Conservation (phyloP, 2,113 vertebrate genomes). For the Daphoenositta chrysoptera region DNA sequence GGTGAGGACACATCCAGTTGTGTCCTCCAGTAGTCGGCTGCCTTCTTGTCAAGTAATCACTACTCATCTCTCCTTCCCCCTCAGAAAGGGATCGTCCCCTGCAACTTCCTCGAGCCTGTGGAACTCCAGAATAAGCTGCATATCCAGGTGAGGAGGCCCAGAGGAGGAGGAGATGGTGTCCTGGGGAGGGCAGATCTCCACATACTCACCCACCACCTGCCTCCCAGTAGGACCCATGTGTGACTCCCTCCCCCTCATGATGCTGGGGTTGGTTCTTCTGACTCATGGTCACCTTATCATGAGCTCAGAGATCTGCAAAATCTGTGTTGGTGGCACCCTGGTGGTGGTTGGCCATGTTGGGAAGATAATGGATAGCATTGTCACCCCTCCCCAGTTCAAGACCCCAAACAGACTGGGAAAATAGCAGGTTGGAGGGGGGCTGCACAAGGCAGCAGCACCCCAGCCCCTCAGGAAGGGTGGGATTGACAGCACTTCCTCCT, state of each 20-base stretch:
- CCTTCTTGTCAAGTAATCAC: neutral
- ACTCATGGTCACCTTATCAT: neutral
- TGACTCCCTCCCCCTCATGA: neutral
- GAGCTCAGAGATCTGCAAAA: neutral
- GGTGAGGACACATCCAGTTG: neutral
- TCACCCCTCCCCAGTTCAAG: neutral
- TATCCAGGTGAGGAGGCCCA: conserved; percentile 67
- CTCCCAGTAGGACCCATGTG: neutral
- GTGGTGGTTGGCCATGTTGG: neutral
- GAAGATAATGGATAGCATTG: neutral
- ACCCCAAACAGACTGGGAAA: neutral
- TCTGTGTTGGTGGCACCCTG: accelerated
- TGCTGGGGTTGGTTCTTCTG: neutral
- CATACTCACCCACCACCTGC: neutral
- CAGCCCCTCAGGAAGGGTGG: neutral
- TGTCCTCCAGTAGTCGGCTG: neutral
- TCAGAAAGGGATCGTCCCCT: conserved; percentile 92
- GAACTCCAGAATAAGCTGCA: conserved; percentile 79
- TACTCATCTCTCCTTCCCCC: neutral
- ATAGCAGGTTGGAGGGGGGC: accelerated
- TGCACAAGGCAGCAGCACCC: neutral
- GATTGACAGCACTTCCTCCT: neutral
- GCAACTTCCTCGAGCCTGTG: conserved; percentile 87
- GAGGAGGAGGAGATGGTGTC: neutral
- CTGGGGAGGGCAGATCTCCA: neutral